Percentiles rank a stretch among this genome's conserved stretches.
Evolutionary conservation across 2,113 vertebrate species (phyloP).

Genomic region (Sphaerodactylus townsendi): DNA sequence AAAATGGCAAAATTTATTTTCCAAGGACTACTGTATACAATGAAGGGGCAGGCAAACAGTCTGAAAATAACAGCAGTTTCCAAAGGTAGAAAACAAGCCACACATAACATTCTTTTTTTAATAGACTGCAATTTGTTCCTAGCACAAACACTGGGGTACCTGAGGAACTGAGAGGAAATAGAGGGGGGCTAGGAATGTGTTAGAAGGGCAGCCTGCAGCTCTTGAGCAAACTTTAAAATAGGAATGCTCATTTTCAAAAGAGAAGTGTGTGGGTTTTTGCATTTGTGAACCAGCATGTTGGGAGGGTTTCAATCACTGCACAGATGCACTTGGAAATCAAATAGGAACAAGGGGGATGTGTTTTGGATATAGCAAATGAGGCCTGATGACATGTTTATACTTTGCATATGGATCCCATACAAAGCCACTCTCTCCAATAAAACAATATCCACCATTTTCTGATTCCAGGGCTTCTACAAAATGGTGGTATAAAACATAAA

Average conservation of each 20-base stretch:
- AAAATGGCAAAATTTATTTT: slow-evolving; percentile 63
- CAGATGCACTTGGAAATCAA: slow-evolving; percentile 85
- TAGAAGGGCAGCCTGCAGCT: slow-evolving; percentile 71
- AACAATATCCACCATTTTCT: slow-evolving; percentile 83
- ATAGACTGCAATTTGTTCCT: slow-evolving; percentile 49
- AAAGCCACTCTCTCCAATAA: slow-evolving; percentile 79
- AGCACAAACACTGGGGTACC: slow-evolving; percentile 65
- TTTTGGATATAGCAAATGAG: slow-evolving; percentile 81
- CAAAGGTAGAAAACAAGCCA: slow-evolving; percentile 61
- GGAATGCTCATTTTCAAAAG: slow-evolving; percentile 75
- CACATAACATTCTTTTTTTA: slow-evolving; percentile 52
- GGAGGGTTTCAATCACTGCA: slow-evolving; percentile 80
- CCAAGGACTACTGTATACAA: slow-evolving; percentile 63
- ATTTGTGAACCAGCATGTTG: slow-evolving; percentile 79
- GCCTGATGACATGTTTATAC: slow-evolving; percentile 81
- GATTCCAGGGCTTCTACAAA: slow-evolving; percentile 72
- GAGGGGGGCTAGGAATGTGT: slow-evolving; percentile 32
- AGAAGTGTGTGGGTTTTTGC: slow-evolving; percentile 77
- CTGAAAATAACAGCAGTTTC: slow-evolving; percentile 64
- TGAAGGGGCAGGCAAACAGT: slow-evolving; percentile 55
- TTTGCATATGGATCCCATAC: slow-evolving; percentile 80
- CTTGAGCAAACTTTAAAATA: slow-evolving; percentile 71
- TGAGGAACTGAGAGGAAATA: slow-evolving; percentile 24
- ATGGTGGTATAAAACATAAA: slow-evolving; percentile 73
- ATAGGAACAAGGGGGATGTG: slow-evolving; percentile 80